A percentile compares a stretch with the other conserved stretches of the same genome.
Evolutionary conservation across 2,113 vertebrate species (phyloP).

Genomic region (Ciconia stormi): DNA sequence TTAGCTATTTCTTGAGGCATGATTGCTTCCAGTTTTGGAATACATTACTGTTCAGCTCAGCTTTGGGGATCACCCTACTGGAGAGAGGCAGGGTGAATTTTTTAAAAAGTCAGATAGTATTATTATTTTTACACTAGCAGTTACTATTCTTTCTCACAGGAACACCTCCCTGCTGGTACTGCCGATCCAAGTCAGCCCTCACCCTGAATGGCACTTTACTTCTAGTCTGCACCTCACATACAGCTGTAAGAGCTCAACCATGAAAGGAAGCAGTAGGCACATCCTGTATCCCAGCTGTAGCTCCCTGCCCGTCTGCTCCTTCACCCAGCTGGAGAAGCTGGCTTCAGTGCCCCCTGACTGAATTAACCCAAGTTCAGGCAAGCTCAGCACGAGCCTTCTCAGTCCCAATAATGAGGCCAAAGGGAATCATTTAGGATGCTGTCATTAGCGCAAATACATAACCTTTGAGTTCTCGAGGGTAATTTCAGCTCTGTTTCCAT

Average conservation of each 20-base stretch:
- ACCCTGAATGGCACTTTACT: not conserved
- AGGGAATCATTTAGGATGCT: not conserved
- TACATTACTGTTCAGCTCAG: not conserved
- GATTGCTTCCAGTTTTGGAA: slow-evolving; percentile 24
- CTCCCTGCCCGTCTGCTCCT: not conserved
- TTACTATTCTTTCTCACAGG: slow-evolving; percentile 9
- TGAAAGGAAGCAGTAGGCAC: slow-evolving; percentile 17
- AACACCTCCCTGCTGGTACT: not conserved
- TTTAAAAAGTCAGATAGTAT: not conserved
- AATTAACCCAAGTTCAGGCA: slow-evolving; percentile 17
- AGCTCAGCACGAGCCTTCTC: not conserved
- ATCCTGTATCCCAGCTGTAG: not conserved
- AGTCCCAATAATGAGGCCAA: not conserved
- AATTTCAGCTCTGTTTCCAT: not conserved
- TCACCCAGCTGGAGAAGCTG: slow-evolving; percentile 35
- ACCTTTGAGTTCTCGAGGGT: not conserved
- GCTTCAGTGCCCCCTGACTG: not conserved
- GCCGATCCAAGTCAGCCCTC: not conserved
- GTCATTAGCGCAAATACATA: not conserved
- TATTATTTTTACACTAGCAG: not conserved
- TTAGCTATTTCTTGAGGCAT: slow-evolving; percentile 2
- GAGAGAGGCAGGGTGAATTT: slow-evolving; percentile 22
- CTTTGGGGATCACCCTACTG: not conserved
- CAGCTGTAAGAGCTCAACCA: not conserved
- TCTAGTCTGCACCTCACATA: not conserved